phyloP scores from a whole-genome alignment of 2,888 invertebrate species.

The Metalampra italica region DNA sequence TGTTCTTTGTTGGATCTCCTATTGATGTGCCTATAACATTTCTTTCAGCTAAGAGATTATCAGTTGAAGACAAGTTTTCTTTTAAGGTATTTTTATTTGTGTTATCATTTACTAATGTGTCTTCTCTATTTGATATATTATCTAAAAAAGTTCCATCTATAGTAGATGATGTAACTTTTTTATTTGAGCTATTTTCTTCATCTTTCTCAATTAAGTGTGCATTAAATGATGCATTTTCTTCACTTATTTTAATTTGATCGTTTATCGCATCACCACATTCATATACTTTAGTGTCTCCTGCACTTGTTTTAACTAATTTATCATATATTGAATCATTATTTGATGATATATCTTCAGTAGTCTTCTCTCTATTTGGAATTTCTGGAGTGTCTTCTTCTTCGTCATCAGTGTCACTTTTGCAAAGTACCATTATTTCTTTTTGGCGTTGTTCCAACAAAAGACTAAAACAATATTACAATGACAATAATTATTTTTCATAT shows the following conservation, averaged over 20 bases:
- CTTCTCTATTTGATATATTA: neutral
- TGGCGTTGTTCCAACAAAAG: constrained; percentile 82
- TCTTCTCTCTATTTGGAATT: neutral
- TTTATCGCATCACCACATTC: neutral
- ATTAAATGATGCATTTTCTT: neutral
- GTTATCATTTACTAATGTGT: no score
- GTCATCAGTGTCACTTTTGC: constrained; percentile 84
- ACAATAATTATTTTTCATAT: no score
- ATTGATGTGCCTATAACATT: neutral
- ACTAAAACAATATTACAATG: constrained; percentile 3
- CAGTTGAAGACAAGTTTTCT: no score
- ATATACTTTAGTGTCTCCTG: neutral
- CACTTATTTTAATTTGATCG: neutral
- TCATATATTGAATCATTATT: constrained; percentile 5
- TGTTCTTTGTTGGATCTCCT: constrained; percentile 6
- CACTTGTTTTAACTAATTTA: constrained; percentile 1
- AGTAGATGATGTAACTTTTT: neutral
- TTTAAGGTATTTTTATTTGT: no score
- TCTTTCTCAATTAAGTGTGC: no score
- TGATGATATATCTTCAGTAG: constrained; percentile 1
- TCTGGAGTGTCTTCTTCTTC: constrained; percentile 23
- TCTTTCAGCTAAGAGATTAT: neutral
- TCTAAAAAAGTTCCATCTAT: neutral
- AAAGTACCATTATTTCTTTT: constrained; percentile 86
- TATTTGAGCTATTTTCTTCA: no score